A percentile compares a stretch with the other conserved stretches of the same genome.
phyloP scores from a whole-genome alignment of 2,113 vertebrate species.

The Myotis yumanensis region DNA sequence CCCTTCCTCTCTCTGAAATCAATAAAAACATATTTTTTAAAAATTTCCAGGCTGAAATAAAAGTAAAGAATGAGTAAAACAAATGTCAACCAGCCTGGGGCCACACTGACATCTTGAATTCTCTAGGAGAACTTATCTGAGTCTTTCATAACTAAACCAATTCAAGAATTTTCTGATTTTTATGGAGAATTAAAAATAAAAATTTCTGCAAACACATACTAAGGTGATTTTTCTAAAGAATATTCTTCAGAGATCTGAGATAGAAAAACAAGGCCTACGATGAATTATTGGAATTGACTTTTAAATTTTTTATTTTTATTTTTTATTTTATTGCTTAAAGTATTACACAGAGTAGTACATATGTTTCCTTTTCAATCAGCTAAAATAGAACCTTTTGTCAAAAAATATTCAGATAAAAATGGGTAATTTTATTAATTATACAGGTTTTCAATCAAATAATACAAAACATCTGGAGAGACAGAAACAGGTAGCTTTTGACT shows the following conservation, averaged over 20 bases:
- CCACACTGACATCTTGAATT: not conserved
- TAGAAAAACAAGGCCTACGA: not conserved
- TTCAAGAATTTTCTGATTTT: conserved; percentile 14
- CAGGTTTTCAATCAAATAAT: conserved; percentile 39
- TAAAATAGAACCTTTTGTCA: not conserved
- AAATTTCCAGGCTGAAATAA: not conserved
- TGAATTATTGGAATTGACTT: not conserved
- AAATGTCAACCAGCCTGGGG: not conserved
- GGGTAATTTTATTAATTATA: not conserved
- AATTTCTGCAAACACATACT: not conserved
- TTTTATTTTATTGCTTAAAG: too few species aligned
- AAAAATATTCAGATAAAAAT: conserved; percentile 9
- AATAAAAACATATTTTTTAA: too few species aligned
- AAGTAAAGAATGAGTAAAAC: not conserved
- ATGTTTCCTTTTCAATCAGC: not conserved
- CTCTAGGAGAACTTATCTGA: not conserved
- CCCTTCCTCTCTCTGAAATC: too few species aligned
- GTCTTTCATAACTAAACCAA: not conserved
- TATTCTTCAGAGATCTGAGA: not conserved
- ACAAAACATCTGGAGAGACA: not conserved
- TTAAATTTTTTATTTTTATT: not conserved
- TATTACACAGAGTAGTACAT: too few species aligned
- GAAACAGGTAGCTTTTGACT: not conserved
- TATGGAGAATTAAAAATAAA: conserved; percentile 2
- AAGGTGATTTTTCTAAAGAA: not conserved